phyloP scores from a whole-genome alignment of 2,888 invertebrate species.

The Tinea semifulvella region DNA sequence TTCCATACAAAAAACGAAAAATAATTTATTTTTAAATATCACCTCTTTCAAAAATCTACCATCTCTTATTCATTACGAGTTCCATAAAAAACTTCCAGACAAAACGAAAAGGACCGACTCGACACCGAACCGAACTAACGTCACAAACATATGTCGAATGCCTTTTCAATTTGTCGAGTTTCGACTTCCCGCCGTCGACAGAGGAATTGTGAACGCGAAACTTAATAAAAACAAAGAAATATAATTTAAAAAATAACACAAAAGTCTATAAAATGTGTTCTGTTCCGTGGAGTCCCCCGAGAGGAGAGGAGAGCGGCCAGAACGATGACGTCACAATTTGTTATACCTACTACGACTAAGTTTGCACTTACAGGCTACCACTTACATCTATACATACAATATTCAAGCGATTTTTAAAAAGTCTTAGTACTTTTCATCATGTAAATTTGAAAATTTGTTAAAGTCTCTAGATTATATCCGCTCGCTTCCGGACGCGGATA shows the following conservation, averaged over 20 bases:
- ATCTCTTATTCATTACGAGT: constrained; percentile 8
- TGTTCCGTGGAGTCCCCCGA: no score
- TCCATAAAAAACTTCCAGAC: neutral
- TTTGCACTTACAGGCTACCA: constrained; percentile 54
- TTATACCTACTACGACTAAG: constrained; percentile 65
- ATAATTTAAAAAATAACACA: constrained; percentile 18
- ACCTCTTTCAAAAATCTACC: constrained; percentile 27
- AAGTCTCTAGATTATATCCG: constrained; percentile 60
- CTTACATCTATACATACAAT: constrained; percentile 63
- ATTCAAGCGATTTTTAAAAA: constrained; percentile 59
- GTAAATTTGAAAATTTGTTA: constrained; percentile 66
- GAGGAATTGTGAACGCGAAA: constrained; percentile 1
- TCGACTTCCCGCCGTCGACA: constrained; percentile 6
- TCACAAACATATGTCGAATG: neutral
- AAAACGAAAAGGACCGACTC: neutral
- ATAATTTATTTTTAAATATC: constrained; percentile 61
- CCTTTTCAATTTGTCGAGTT: constrained; percentile 7
- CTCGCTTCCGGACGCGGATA: constrained; percentile 30
- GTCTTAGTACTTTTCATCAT: constrained; percentile 61
- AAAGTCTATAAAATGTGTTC: constrained; percentile 15
- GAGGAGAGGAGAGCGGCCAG: no score
- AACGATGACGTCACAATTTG: constrained; percentile 44
- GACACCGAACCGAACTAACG: constrained; percentile 12
- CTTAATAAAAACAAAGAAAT: constrained; percentile 14
- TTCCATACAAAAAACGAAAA: constrained; percentile 52